These are phyloP conservation scores for Oceanodroma tethys DNA, from an alignment of 2,113 vertebrate genomes.

Conservation along the genomic window DNA sequence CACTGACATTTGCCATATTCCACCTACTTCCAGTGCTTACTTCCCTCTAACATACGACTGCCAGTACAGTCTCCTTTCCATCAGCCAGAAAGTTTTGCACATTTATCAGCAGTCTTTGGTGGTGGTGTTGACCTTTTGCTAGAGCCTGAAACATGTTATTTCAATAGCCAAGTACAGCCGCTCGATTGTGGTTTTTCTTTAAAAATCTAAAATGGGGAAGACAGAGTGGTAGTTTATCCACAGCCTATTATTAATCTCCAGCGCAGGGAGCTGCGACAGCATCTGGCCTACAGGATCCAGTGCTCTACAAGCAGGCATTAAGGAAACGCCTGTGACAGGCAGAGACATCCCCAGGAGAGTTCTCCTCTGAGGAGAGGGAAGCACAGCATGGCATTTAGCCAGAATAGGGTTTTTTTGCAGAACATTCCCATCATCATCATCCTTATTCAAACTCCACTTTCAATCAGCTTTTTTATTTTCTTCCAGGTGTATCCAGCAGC, in stretches of 20 bases:
- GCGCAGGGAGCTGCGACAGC: neutral
- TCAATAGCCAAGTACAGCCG: neutral
- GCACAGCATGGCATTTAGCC: neutral
- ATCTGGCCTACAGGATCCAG: neutral
- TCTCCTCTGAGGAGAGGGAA: neutral
- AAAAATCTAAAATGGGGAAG: neutral
- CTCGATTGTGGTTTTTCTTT: neutral
- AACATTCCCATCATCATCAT: neutral
- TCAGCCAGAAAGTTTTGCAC: neutral
- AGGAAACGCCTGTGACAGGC: constrained; percentile 10
- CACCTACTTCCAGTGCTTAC: neutral
- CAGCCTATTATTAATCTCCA: neutral
- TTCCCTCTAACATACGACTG: neutral
- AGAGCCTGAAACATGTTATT: neutral
- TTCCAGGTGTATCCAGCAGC: constrained; percentile 15
- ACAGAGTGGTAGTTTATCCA: neutral
- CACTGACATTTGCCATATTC: rapidly evolving
- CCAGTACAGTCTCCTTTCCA: neutral
- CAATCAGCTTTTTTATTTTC: neutral
- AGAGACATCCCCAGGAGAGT: neutral
- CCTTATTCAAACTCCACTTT: neutral
- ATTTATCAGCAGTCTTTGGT: neutral
- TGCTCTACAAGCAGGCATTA: neutral
- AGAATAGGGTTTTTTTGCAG: neutral
- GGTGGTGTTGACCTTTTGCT: neutral